These are phyloP conservation scores for Uloborus diversus DNA, from an alignment of 1,140 invertebrate species.

Conservation along the genomic window DNA sequence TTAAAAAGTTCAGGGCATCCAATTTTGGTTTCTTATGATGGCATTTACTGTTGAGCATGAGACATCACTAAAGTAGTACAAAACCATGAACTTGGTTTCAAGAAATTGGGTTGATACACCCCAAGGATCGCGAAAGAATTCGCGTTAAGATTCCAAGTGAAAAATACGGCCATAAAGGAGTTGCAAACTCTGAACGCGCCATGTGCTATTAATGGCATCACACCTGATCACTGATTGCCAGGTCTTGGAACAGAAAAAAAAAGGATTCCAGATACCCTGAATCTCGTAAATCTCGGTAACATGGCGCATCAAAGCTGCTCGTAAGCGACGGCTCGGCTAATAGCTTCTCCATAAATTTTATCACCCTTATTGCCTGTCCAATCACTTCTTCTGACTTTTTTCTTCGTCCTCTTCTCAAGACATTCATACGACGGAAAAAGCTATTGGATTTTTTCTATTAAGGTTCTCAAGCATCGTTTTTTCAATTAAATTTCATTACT, in stretches of 20 bases:
- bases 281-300: constrained; percentile 52
- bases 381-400: background rate
- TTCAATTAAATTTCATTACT: too few species aligned
- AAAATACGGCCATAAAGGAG: constrained; percentile 49
- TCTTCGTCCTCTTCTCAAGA: background rate
- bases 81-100: background rate
- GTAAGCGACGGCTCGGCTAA: constrained; percentile 50
- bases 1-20: too few species aligned
- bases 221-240: constrained; percentile 55
- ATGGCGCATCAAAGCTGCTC: constrained; percentile 26
- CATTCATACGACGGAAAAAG: too few species aligned
- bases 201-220: constrained; percentile 44
- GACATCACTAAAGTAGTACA: constrained; percentile 13
- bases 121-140: constrained; percentile 11
- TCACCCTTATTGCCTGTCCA: constrained; percentile 51
- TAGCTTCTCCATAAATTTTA: constrained; percentile 55
- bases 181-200: background rate
- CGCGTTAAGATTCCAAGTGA: constrained; percentile 8
- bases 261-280: constrained; percentile 44
- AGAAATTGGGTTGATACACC: background rate
- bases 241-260: constrained; percentile 47
- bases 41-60: background rate
- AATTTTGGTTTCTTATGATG: background rate
- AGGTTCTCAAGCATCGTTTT: too few species aligned
- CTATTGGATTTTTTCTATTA: too few species aligned